phyloP scores from a whole-genome alignment of 2,113 vertebrate genomes.

The Eira barbara region DNA sequence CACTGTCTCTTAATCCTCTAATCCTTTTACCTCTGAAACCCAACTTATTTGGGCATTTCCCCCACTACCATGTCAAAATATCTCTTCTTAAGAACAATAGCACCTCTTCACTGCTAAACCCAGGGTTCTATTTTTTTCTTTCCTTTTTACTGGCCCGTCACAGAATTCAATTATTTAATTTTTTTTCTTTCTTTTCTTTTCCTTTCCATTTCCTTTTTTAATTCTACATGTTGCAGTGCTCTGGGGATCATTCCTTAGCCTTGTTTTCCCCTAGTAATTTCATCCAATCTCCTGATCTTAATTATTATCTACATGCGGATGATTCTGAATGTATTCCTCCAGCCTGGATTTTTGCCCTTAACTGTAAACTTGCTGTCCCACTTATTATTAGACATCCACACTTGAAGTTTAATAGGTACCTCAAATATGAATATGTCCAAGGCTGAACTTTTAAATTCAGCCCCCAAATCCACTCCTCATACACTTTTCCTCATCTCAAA shows the following conservation, averaged over 20 bases:
- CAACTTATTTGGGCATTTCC: neutral
- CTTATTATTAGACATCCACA: neutral
- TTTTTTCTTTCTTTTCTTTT: neutral
- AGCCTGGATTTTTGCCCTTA: neutral
- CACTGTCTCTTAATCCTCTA: neutral
- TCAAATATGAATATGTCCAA: neutral
- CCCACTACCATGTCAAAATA: neutral
- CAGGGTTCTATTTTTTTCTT: neutral
- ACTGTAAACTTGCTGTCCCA: neutral
- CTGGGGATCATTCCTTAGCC: neutral
- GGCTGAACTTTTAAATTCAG: neutral
- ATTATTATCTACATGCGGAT: neutral
- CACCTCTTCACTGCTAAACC: neutral
- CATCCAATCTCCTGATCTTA: neutral
- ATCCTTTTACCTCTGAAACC: neutral
- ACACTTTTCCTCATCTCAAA: neutral
- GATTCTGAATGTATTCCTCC: neutral
- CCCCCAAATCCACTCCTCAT: neutral
- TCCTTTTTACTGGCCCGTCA: neutral
- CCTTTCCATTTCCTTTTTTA: neutral
- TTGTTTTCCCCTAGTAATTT: neutral
- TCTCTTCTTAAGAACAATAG: neutral
- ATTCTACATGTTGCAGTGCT: neutral
- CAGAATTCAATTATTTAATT: neutral
- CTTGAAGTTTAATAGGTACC: neutral